phyloP scores from a whole-genome alignment of 2,797 vertebrate genomes.

The Rhabdophis nuchalis region DNA sequence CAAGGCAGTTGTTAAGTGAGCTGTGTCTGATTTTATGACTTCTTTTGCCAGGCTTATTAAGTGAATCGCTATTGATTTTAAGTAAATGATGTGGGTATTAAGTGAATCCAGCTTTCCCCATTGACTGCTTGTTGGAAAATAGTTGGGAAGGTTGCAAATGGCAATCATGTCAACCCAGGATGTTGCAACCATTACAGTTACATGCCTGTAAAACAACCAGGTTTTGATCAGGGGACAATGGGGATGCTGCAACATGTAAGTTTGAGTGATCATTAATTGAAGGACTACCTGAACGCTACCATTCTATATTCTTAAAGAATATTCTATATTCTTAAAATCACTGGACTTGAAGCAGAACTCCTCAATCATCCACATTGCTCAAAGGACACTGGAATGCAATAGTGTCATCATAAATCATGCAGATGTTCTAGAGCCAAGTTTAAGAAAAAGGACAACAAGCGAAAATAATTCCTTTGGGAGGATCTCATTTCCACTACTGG shows the following conservation, averaged over 20 bases:
- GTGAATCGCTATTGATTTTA: neutral
- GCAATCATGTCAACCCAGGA: neutral
- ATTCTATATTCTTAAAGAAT: neutral
- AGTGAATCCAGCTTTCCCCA: neutral
- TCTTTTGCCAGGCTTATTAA: neutral
- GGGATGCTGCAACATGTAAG: neutral
- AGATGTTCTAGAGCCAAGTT: neutral
- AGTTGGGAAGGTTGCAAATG: neutral
- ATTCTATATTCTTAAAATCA: neutral
- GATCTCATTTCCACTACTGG: neutral
- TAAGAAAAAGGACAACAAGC: neutral
- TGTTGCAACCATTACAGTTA: neutral
- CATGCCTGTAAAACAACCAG: neutral
- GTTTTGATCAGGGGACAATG: neutral
- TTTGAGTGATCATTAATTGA: neutral
- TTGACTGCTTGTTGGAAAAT: neutral
- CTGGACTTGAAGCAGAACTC: neutral
- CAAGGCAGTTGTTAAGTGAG: neutral
- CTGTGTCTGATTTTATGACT: neutral
- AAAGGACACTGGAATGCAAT: neutral
- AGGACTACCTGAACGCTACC: neutral
- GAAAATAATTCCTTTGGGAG: neutral
- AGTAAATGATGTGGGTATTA: neutral
- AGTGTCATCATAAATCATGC: neutral
- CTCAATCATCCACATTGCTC: neutral